These are phyloP conservation scores for Eriocheir sinensis DNA, from an alignment of 1,140 invertebrate genomes.

Conservation along the genomic window DNA sequence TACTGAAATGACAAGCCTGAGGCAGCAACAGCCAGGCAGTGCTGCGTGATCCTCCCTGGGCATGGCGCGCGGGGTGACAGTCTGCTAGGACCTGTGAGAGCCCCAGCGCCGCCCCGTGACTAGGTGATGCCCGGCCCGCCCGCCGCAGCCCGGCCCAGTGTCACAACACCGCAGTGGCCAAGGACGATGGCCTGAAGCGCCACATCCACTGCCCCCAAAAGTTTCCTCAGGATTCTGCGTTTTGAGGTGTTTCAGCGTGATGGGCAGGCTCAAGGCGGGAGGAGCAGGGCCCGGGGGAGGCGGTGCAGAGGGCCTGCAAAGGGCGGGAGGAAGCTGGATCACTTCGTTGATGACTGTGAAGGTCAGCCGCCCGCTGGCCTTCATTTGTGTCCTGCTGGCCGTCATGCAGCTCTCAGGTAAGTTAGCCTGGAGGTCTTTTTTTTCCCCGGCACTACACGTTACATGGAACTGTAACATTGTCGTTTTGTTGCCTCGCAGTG, in stretches of 20 bases:
- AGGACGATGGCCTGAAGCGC: neutral
- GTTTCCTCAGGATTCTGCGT: neutral
- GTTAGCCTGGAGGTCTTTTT: neutral
- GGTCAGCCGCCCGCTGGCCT: neutral
- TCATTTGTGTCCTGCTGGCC: neutral
- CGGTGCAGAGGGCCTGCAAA: neutral
- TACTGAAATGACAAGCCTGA: neutral
- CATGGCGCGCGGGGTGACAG: neutral
- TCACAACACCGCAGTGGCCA: neutral
- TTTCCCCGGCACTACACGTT: neutral
- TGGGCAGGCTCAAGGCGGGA: neutral
- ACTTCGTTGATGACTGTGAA: neutral
- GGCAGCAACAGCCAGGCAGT: neutral
- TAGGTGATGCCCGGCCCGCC: neutral
- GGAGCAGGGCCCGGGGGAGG: neutral
- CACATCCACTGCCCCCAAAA: neutral
- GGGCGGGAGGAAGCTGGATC: neutral
- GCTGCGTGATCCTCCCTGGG: neutral
- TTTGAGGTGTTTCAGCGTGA: neutral
- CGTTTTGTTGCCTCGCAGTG: neutral
- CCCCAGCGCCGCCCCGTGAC: neutral
- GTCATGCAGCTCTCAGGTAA: conserved; percentile 11
- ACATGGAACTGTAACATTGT: neutral
- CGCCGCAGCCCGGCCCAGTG: neutral
- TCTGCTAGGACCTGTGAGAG: no score